A percentile compares a stretch with the other conserved stretches of the same genome.
These are phyloP conservation scores for Pelochelys cantorii DNA, from an alignment of 2,797 vertebrate genomes.

Conservation along the genomic window DNA sequence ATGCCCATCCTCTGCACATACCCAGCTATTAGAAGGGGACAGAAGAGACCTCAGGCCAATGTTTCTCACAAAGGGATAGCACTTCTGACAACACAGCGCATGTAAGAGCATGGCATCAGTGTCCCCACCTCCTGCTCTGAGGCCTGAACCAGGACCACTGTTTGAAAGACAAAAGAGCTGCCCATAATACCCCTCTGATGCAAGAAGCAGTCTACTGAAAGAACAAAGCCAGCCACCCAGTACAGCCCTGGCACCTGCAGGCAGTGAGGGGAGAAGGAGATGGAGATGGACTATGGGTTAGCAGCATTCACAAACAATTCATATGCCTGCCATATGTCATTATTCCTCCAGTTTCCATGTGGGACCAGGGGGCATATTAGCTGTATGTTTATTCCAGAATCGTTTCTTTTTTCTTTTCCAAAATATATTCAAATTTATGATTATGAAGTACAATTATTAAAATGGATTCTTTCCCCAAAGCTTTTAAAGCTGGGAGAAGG, in stretches of 20 bases:
- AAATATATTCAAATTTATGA: background rate
- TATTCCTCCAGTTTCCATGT: background rate
- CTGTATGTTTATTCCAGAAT: background rate
- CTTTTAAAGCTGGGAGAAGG: background rate
- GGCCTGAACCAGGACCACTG: background rate
- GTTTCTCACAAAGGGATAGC: background rate
- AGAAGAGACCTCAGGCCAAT: background rate
- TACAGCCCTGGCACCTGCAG: rapidly evolving
- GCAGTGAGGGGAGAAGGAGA: background rate
- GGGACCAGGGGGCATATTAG: rapidly evolving
- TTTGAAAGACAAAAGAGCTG: background rate
- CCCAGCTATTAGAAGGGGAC: background rate
- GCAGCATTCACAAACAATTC: rapidly evolving
- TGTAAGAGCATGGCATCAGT: rapidly evolving
- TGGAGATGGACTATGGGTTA: too few relatives aligned
- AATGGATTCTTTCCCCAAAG: background rate
- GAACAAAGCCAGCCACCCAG: rapidly evolving
- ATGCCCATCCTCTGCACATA: background rate
- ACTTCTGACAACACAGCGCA: rapidly evolving
- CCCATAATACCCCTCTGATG: rapidly evolving
- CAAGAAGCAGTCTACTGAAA: background rate
- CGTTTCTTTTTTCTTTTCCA: background rate
- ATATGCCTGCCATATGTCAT: rapidly evolving
- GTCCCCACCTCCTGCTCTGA: background rate
- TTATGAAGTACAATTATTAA: constrained; percentile 11